These are phyloP conservation scores for Leptothorax acervorum DNA, from an alignment of 2,888 invertebrate species.

Conservation along the genomic window DNA sequence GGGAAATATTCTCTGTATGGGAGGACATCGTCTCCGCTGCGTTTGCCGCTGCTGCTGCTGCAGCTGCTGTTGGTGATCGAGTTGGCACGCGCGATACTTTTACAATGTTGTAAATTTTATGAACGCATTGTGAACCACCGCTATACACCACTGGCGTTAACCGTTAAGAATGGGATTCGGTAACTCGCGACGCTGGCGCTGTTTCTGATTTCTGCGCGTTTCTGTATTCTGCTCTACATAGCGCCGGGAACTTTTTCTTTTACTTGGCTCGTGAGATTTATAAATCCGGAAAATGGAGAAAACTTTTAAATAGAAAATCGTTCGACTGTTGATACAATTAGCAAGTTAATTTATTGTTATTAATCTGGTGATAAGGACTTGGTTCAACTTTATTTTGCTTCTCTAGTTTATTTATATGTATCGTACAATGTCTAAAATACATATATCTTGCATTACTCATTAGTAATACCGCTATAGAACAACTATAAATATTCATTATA, in stretches of 20 bases:
- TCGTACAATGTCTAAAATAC: not conserved
- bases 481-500: conserved; percentile 13
- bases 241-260: not conserved
- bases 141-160: not conserved
- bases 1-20: conserved; percentile 33
- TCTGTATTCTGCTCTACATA: not conserved
- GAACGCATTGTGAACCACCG: conserved; percentile 13
- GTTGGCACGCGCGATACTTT: conserved; percentile 20
- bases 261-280: not conserved
- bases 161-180: not conserved
- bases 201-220: not conserved
- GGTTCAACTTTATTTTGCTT: not conserved
- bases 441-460: not conserved
- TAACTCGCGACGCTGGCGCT: not conserved
- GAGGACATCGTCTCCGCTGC: not conserved
- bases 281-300: not conserved
- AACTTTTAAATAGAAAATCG: not conserved
- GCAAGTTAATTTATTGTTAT: not conserved
- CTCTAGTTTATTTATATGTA: not conserved
- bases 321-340: not conserved
- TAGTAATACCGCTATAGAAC: not conserved
- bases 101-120: conserved; percentile 43
- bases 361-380: not conserved
- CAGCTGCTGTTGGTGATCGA: not conserved
- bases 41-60: not conserved